Base-by-base conservation (phyloP, 2,113 vertebrate species). In the Microcebus lehilahytsara region DNA sequence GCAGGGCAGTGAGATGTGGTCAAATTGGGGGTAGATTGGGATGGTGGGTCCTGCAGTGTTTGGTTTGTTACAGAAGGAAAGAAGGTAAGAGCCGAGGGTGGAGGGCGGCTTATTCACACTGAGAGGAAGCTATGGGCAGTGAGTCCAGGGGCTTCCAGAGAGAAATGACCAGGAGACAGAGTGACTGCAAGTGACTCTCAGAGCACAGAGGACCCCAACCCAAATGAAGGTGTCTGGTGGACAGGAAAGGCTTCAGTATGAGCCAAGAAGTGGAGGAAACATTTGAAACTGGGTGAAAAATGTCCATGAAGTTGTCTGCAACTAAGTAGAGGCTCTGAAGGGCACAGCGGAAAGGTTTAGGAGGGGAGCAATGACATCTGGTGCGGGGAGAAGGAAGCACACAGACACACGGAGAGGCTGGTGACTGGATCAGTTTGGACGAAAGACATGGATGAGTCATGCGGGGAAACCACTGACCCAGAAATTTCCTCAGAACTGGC, bases 401-500 rank as follows among this genome's bases (percentile, higher is more conserved):
- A 74, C 13, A 62, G 77, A n/a, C 84, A 69, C 4, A 16, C 0
- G 30, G 16, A 77, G 27, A 90, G 25, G 42, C 14, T 13, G 51
- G 19, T 58, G 19, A 90, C 14, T 46, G 13, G 46, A 87, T 60
- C 17, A 16, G 37, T 34, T 67, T 75, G 53, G 56, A 80, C 56
- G 25, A 66, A 87, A 96, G 94, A 25, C 10, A 25, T 25, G 32
- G 23, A 56, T 60, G 17, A 95, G 25, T 42, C 77, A 89, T 62
- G 46, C 27, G 20, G 78, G 78, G 32, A 93, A 96, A 85, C 49
- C 84, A 78, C 17, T 25, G 62, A 71, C 37, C 83, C 85, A 91
- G 86, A 96, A 96, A 97, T 93, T 77, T 91, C 88, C 91, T 78
- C 91, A 93, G 84, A 90, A 71, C 46, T 72, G 42, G 51, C 71